Evolutionary conservation across 2,113 vertebrate species (phyloP), one percentile per base, ranked within the genome.

Genomic region (Gallinago media): DNA sequence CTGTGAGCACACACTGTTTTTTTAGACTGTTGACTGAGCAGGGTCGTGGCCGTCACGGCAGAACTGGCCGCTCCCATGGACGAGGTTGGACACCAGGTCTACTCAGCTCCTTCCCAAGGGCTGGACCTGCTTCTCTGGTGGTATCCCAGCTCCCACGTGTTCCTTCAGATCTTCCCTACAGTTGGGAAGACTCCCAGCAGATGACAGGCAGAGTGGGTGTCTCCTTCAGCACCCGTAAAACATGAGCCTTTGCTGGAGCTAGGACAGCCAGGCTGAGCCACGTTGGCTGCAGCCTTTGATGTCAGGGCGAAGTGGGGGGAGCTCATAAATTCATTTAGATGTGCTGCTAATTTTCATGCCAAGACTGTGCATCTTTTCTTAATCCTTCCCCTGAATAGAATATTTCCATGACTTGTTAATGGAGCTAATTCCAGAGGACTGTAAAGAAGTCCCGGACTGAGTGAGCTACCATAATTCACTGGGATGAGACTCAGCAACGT

Each of bases 121-220:
- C 32, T 75, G 7, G 4, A 5, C 20, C 8, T 21, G 8, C 8
- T 26, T 83, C 54, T 36, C 26, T 0, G 0, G 12, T 2, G 3
- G 32, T 14, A 34, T 44, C 44, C 31, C 72, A 55, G 78, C 34
- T 12, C n/a, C 36, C 26, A 0, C 0, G 0, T 0, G 0, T 61
- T 29, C 36, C 38, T 59, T 81, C 32, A 15, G 61, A 6, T 36
- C 31, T 73, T 34, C 40, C 46, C 61, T 84, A 8, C 21, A 8
- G 19, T 29, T 40, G 23, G 3, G 15, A 34, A 50, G 62, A 5
- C 34, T 50, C 27, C 42, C 16, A 32, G 11, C 3, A 44, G 34
- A 22, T 34, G 78, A 32, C 6, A 46, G 46, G 25, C 49, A 67
- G 32, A 75, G 12, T 0, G 0, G 2, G 18, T 18, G 8, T 25